A percentile compares a stretch with the other conserved stretches of the same genome.
Evolutionary conservation across 2,888 invertebrate genomes (phyloP).

Genomic region (Augiades crinisus): DNA sequence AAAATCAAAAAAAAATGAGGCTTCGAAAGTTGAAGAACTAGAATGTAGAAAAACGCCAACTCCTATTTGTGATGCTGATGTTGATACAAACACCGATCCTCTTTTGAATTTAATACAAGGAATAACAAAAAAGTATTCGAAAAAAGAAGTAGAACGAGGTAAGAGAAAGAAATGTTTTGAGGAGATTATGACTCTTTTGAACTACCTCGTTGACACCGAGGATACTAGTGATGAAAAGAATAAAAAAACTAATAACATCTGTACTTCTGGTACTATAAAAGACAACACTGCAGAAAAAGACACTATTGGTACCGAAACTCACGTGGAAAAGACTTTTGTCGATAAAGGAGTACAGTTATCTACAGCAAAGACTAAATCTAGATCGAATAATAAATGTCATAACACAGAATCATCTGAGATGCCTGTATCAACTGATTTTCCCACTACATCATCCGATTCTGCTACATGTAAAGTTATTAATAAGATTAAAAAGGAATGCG

Average conservation of each 20-base stretch:
- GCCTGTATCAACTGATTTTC: conserved; percentile 54
- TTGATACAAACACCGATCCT: conserved; percentile 41
- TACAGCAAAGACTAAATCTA: conserved; percentile 41
- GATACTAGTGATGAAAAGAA: conserved; percentile 46
- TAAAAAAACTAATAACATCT: conserved; percentile 28
- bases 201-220: conserved; percentile 69
- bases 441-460: conserved; percentile 62
- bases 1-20: conserved; percentile 6
- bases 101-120: conserved; percentile 61
- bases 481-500: conserved; percentile 69
- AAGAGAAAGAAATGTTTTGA: conserved; percentile 67
- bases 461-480: conserved; percentile 62
- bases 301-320: conserved; percentile 1
- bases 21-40: conserved; percentile 1
- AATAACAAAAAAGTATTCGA: conserved; percentile 68
- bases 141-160: conserved; percentile 53
- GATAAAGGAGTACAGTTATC: conserved; percentile 55
- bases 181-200: conserved; percentile 64
- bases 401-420: conserved; percentile 54
- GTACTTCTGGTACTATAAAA: conserved; percentile 4
- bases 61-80: conserved; percentile 30
- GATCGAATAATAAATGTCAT: conserved; percentile 31
- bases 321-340: conserved; percentile 33
- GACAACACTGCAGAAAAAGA: conserved; percentile 24
- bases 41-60: conserved; percentile 23